phyloP scores from a whole-genome alignment of 2,888 invertebrate genomes.

The Ochropleura plecta region DNA sequence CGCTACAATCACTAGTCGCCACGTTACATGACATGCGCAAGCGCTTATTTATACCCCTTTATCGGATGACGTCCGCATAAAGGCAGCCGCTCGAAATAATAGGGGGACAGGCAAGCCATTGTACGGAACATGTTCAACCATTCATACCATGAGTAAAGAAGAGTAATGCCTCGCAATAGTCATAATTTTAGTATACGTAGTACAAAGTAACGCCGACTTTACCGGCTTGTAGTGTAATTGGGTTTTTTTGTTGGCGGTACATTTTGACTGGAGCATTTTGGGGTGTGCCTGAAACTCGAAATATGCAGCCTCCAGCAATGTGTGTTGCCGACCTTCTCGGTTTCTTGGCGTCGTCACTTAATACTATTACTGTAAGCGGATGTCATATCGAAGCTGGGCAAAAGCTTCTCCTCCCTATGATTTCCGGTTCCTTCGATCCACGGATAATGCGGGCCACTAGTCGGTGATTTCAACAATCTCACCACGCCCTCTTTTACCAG shows the following conservation, averaged over 20 bases:
- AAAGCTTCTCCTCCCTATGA: no score
- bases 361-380: no score
- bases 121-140: slow-evolving; percentile 79
- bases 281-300: slow-evolving; percentile 21
- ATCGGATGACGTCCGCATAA: slow-evolving; percentile 80
- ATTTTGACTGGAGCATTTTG: slow-evolving; percentile 25
- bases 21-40: slow-evolving; percentile 80
- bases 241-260: slow-evolving; percentile 55
- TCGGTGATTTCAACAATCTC: no score
- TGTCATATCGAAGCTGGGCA: no score
- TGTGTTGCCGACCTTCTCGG: neutral
- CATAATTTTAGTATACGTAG: slow-evolving; percentile 75
- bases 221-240: slow-evolving; percentile 60
- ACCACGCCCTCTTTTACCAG: no score
- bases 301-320: neutral
- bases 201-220: slow-evolving; percentile 69
- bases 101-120: slow-evolving; percentile 82
- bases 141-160: slow-evolving; percentile 82
- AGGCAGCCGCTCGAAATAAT: slow-evolving; percentile 83
- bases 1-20: slow-evolving; percentile 70
- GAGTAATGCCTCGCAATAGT: slow-evolving; percentile 80
- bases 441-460: no score
- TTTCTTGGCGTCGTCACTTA: neutral
- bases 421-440: no score
- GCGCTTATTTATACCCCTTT: slow-evolving; percentile 82